phyloP scores from a whole-genome alignment of 2,797 vertebrate genomes.

The Podarcis lilfordi region DNA sequence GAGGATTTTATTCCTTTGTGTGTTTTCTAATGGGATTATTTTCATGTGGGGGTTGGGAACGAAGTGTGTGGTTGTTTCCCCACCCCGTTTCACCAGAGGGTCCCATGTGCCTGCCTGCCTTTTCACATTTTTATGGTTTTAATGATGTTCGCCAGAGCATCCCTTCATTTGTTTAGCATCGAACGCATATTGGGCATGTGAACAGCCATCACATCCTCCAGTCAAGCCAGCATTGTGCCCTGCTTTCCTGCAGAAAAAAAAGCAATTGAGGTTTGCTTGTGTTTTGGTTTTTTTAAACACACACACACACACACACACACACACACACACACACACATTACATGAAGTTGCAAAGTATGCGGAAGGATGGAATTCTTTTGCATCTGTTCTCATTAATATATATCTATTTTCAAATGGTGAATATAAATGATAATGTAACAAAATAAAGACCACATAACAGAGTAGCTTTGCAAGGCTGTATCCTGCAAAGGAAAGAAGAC shows the following conservation, averaged over 20 bases:
- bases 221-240: conserved; percentile 71
- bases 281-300: background rate
- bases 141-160: conserved; percentile 72
- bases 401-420: conserved; percentile 67
- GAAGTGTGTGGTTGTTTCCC: background rate
- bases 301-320: too few relatives aligned
- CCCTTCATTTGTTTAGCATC: conserved; percentile 73
- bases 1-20: conserved; percentile 35
- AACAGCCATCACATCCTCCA: conserved; percentile 66
- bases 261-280: conserved; percentile 40
- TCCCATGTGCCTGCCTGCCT: conserved; percentile 61
- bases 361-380: conserved; percentile 56
- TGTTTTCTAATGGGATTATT: conserved; percentile 56
- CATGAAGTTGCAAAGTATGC: conserved; percentile 51
- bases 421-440: conserved; percentile 61
- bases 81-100: background rate
- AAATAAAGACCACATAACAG: conserved; percentile 62
- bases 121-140: conserved; percentile 73
- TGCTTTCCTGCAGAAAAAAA: conserved; percentile 61
- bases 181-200: conserved; percentile 66
- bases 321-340: background rate
- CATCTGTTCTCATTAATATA: conserved; percentile 69
- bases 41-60: conserved; percentile 11
- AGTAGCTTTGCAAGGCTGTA: conserved; percentile 61
- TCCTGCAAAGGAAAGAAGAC: conserved; percentile 59